Base-by-base conservation (phyloP, 1,140 invertebrate genomes). In the Tetramorium alpestre region DNA sequence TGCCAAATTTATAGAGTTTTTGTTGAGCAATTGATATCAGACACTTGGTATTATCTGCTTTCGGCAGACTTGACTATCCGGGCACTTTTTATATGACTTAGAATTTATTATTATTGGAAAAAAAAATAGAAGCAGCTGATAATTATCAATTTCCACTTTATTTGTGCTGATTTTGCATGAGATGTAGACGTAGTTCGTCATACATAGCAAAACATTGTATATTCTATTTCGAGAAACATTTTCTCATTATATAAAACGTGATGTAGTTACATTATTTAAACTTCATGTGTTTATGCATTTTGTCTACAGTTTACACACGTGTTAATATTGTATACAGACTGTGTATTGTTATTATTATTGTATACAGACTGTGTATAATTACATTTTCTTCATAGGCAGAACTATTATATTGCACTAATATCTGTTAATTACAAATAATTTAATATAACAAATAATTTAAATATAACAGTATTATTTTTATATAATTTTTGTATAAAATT, bases 201-300 rank as follows among this genome's bases (percentile, higher is more conserved):
- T 13, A 33, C 8, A 38, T 11, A 25, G 10, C 13, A 44, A 41
- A 10, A 25, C 1, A 58, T 54, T 58, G 38, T 16, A 75, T 38
- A 58, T 41, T 76, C 54, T 60, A 76, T 76, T 76, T 60, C 22
- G 54, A 41, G 38, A 47, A 8, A 76, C 72, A 38, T 76, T 70
- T 76, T 28, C 38, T 22, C 11, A 72, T 4, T 72, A 72, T 72
- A 72, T 7, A 33, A 4, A 72, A 16, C 28, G 69, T 47, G 16
- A 72, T 72, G 6, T 4, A 51, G 33, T 76, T 58, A 25, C 54
- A 58, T 76, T 54, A 76, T 58, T 76, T 44, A 8, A 11, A 75
- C 38, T 76, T 44, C 6, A 44, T 33, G 2, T 16, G n/a, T 47
- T 54, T 56, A 22, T 56, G 33, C 47, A 47, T 13, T 47, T 47